These are phyloP conservation scores for Octomys mimax DNA, from an alignment of 2,797 vertebrate species.

Conservation along the genomic window DNA sequence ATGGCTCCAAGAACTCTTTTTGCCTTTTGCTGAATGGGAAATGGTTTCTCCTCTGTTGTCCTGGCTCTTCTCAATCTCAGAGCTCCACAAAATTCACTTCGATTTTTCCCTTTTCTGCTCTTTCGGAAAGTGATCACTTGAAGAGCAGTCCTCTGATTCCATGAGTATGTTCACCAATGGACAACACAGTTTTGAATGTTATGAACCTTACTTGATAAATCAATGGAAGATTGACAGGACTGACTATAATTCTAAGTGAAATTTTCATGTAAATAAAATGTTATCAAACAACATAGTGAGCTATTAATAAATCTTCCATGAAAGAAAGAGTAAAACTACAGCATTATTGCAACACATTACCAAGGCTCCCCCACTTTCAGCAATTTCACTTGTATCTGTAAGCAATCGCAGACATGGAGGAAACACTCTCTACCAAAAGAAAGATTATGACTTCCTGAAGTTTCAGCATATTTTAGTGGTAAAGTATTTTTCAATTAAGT, in stretches of 20 bases:
- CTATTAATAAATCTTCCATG: background rate
- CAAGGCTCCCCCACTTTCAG: no score
- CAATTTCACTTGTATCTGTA: background rate
- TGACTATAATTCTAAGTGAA: background rate
- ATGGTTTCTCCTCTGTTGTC: background rate
- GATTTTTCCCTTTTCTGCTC: background rate
- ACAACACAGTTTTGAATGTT: background rate
- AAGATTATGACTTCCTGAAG: background rate
- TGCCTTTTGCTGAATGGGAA: background rate
- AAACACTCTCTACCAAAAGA: background rate
- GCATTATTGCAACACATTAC: background rate
- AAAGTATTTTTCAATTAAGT: background rate
- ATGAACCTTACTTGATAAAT: background rate
- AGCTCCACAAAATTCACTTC: background rate
- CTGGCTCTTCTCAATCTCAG: background rate
- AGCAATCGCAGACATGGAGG: background rate
- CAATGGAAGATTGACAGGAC: background rate
- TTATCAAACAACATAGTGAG: background rate
- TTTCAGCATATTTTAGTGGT: background rate
- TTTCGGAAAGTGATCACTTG: background rate
- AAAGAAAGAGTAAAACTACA: background rate
- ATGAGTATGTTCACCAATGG: no score
- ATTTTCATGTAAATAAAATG: background rate
- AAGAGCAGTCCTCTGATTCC: background rate
- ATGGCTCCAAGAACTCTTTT: background rate